phyloP scores from a whole-genome alignment of 2,797 vertebrate genomes.

The Otolemur crassicaudatus region DNA sequence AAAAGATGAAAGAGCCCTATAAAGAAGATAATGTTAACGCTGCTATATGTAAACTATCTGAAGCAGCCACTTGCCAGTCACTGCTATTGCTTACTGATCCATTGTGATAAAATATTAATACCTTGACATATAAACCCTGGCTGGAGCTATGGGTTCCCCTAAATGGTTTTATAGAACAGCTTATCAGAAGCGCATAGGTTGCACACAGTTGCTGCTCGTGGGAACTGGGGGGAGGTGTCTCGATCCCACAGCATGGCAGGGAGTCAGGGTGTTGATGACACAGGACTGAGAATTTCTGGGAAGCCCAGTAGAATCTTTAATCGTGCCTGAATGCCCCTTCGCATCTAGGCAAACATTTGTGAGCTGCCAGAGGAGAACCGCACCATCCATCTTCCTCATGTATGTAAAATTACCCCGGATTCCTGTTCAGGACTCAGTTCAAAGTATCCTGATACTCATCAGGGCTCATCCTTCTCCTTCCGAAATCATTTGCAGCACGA shows the following conservation, averaged over 20 bases:
- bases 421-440: constrained; percentile 89
- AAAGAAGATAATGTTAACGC: constrained; percentile 85
- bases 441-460: constrained; percentile 87
- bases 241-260: constrained; percentile 85
- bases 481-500: constrained; percentile 83
- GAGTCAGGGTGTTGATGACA: constrained; percentile 89
- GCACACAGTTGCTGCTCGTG: constrained; percentile 83
- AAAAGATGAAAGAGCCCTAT: constrained; percentile 82
- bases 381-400: constrained; percentile 84
- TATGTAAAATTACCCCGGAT: constrained; percentile 84
- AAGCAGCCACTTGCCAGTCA: constrained; percentile 80
- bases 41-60: constrained; percentile 74
- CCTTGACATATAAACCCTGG: constrained; percentile 68
- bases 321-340: constrained; percentile 79
- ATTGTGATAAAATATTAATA: constrained; percentile 74
- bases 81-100: constrained; percentile 76
- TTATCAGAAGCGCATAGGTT: constrained; percentile 41
- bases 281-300: constrained; percentile 85
- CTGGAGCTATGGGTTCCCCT: constrained; percentile 61
- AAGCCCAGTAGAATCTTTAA: constrained; percentile 84
- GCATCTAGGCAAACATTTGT: constrained; percentile 84
- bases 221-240: constrained; percentile 88
- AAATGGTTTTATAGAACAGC: constrained; percentile 55
- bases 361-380: constrained; percentile 85
- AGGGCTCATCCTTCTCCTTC: constrained; percentile 84